Evolutionary conservation across 1,140 invertebrate species (phyloP).

Genomic region (Dolichoris vasculosae): DNA sequence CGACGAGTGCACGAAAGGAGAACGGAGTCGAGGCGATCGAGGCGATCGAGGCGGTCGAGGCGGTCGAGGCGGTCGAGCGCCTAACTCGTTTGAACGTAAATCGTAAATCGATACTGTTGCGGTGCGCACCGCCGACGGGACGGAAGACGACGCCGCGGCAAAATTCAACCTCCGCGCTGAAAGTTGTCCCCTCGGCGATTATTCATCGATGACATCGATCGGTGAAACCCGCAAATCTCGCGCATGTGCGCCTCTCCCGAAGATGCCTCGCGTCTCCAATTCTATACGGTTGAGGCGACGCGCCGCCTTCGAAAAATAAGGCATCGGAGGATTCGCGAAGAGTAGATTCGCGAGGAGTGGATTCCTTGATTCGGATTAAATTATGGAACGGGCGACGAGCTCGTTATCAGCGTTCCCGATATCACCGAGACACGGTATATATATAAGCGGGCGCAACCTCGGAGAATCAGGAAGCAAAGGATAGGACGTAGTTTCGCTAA

Average conservation of each 20-base stretch:
- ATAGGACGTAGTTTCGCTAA: too few species aligned
- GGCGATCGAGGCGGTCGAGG: too few species aligned
- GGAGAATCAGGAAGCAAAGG: too few species aligned
- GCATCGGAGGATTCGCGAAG: background rate
- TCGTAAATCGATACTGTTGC: constrained; percentile 71
- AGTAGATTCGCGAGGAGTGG: too few species aligned
- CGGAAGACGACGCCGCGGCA: background rate
- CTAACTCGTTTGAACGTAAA: constrained; percentile 67
- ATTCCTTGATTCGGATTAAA: too few species aligned
- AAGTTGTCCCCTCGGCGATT: constrained; percentile 34
- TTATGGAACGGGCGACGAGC: too few species aligned
- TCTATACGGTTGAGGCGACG: background rate
- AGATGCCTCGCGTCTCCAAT: background rate
- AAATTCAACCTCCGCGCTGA: constrained; percentile 48
- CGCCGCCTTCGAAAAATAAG: background rate
- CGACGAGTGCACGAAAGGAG: constrained; percentile 31
- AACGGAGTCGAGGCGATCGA: background rate
- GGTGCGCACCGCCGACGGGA: constrained; percentile 51
- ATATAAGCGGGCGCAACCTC: too few species aligned
- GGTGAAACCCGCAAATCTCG: constrained; percentile 49
- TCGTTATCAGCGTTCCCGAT: too few species aligned
- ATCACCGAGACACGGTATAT: too few species aligned
- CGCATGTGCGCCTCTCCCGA: background rate
- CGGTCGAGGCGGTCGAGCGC: constrained; percentile 56
- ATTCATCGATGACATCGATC: constrained; percentile 42